These are phyloP conservation scores for Syngnathus rostellatus DNA, from an alignment of 2,797 vertebrate species.

Conservation along the genomic window DNA sequence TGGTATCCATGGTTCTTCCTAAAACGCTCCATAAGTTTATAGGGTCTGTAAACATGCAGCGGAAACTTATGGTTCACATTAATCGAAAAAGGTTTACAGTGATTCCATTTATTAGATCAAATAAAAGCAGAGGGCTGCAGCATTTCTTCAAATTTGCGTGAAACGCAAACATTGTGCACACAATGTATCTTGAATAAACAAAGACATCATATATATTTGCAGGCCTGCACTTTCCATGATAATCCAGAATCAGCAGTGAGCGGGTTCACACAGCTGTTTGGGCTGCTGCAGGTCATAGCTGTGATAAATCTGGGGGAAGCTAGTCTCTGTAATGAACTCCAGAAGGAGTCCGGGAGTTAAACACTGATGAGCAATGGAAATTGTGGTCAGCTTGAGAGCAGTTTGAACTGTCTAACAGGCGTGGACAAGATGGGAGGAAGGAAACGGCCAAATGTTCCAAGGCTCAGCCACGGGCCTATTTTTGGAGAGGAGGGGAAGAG, in stretches of 20 bases:
- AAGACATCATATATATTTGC: slow-evolving; percentile 27
- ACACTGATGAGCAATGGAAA: slow-evolving; percentile 69
- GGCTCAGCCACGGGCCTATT: slow-evolving; percentile 64
- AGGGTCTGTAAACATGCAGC: too few relatives aligned
- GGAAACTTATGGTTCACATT: not conserved
- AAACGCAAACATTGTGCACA: not conserved
- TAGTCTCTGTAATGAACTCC: slow-evolving; percentile 65
- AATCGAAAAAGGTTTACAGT: too few relatives aligned
- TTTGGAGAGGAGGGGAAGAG: slow-evolving; percentile 43
- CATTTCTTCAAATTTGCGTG: slow-evolving; percentile 14
- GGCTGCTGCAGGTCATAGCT: slow-evolving; percentile 54
- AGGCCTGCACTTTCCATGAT: slow-evolving; percentile 14
- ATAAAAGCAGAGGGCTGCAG: slow-evolving; percentile 6
- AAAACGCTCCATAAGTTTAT: not conserved
- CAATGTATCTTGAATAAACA: slow-evolving; percentile 36
- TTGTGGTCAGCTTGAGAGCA: slow-evolving; percentile 61
- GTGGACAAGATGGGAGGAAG: slow-evolving; percentile 59
- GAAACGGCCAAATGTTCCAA: slow-evolving; percentile 57
- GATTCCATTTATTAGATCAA: not conserved
- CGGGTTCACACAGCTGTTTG: slow-evolving; percentile 42
- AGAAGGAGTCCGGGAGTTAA: slow-evolving; percentile 62
- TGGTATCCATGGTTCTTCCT: too few relatives aligned
- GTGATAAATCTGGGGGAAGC: slow-evolving; percentile 63
- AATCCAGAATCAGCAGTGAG: slow-evolving; percentile 31
- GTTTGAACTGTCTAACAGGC: slow-evolving; percentile 63